A percentile compares a stretch with the other conserved stretches of the same genome.
Evolutionary conservation across 2,888 invertebrate species (phyloP).

Genomic region (Apodemia hepburni): DNA sequence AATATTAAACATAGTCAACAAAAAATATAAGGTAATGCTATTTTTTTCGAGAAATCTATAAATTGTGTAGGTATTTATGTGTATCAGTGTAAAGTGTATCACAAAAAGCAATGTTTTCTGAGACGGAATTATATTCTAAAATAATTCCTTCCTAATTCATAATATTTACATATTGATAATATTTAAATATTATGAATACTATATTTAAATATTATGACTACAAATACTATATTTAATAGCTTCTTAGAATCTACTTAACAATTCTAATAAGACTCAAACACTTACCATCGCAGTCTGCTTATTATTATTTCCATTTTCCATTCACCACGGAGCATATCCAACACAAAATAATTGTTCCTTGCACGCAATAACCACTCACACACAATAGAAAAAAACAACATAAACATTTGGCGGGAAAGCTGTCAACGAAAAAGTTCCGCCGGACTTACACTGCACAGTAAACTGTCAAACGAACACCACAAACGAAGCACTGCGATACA

Average conservation of each 20-base stretch:
- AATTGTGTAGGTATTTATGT: no score
- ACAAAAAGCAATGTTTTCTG: no score
- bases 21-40: no score
- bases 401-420: conserved; percentile 59
- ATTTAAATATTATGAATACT: no score
- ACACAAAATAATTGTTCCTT: conserved; percentile 36
- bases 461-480: conserved; percentile 45
- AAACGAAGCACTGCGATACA: conserved; percentile 46
- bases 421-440: conserved; percentile 66
- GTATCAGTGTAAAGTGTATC: no score
- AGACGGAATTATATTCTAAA: no score
- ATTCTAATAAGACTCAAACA: background rate
- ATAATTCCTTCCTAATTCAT: no score
- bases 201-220: no score
- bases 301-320: conserved; percentile 33
- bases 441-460: conserved; percentile 33
- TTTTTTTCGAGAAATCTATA: no score
- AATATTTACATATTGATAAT: no score
- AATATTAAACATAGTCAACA: no score
- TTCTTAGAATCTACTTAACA: background rate
- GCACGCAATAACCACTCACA: conserved; percentile 46
- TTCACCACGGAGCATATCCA: conserved; percentile 41
- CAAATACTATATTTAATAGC: background rate
- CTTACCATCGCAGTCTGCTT: background rate
- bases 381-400: conserved; percentile 36